Evolutionary conservation across 2,888 invertebrate genomes (phyloP).

Genomic region (Tiliacea citrago): DNA sequence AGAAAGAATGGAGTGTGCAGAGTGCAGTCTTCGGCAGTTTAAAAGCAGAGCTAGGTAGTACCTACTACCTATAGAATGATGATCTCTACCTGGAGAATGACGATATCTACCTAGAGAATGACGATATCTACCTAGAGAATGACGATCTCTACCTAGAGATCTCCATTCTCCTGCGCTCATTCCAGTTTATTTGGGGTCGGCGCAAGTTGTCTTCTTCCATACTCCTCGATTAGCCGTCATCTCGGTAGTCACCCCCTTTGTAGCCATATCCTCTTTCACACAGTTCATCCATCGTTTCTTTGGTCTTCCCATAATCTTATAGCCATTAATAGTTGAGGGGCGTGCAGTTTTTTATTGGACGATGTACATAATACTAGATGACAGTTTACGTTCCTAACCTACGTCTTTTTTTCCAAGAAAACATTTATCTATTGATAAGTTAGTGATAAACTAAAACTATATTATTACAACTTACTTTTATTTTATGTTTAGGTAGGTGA

Average conservation of each 20-base stretch:
- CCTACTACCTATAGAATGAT: no score
- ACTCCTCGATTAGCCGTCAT: neutral
- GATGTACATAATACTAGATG: neutral
- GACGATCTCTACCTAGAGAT: no score
- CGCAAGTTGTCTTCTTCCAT: neutral
- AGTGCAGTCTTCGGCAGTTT: neutral
- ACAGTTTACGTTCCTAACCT: neutral
- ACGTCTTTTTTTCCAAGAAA: neutral
- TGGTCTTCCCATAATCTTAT: neutral
- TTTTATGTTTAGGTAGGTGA: neutral
- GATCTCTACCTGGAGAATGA: no score
- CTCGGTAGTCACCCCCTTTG: neutral
- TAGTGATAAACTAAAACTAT: neutral
- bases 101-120: no score
- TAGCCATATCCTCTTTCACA: neutral
- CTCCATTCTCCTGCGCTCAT: neutral
- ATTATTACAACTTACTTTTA: neutral
- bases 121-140: no score
- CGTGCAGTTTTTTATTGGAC: neutral
- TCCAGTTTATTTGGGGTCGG: neutral
- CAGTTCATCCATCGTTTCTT: neutral
- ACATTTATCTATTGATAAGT: neutral
- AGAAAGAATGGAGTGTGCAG: neutral
- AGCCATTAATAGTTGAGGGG: neutral
- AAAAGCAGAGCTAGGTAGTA: neutral